Evolutionary conservation across 2,797 vertebrate genomes (phyloP).

Genomic region (Coregonus suidteri): DNA sequence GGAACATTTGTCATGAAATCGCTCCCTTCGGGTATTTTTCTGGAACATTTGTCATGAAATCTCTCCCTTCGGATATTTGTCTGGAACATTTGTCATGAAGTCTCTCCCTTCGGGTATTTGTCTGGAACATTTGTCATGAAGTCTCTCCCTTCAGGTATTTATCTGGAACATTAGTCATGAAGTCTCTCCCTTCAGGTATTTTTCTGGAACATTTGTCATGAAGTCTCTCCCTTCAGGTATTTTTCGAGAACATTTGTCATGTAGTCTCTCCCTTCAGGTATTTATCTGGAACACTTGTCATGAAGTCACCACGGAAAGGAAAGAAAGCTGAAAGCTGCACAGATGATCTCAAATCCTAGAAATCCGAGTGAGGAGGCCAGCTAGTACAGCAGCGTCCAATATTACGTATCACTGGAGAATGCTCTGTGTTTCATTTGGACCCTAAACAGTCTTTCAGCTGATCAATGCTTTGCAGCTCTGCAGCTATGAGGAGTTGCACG

Average conservation of each 20-base stretch:
- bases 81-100: too few relatives aligned
- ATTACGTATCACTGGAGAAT: conserved; percentile 72
- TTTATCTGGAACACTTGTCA: background rate
- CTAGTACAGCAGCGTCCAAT: conserved; percentile 54
- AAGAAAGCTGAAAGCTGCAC: conserved; percentile 54
- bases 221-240: background rate
- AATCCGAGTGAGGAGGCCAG: conserved; percentile 61
- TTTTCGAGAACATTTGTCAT: too few relatives aligned
- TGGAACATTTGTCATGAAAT: too few relatives aligned
- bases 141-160: too few relatives aligned
- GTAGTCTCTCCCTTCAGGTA: background rate
- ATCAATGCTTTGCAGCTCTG: conserved; percentile 7
- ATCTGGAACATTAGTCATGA: too few relatives aligned
- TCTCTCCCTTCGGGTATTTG: too few relatives aligned
- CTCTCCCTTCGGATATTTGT: too few relatives aligned
- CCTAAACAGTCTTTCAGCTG: conserved; percentile 34
- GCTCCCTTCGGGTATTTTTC: too few relatives aligned
- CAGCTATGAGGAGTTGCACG: too few relatives aligned
- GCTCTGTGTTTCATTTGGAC: conserved; percentile 50
- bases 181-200: too few relatives aligned
- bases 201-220: background rate
- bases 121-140: too few relatives aligned
- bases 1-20: too few relatives aligned
- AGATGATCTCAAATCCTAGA: conserved; percentile 71
- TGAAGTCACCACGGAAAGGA: background rate